Percentiles rank a stretch among this genome's conserved stretches.
phyloP scores from a whole-genome alignment of 2,888 invertebrate genomes.

The Cyclophora albipunctata region DNA sequence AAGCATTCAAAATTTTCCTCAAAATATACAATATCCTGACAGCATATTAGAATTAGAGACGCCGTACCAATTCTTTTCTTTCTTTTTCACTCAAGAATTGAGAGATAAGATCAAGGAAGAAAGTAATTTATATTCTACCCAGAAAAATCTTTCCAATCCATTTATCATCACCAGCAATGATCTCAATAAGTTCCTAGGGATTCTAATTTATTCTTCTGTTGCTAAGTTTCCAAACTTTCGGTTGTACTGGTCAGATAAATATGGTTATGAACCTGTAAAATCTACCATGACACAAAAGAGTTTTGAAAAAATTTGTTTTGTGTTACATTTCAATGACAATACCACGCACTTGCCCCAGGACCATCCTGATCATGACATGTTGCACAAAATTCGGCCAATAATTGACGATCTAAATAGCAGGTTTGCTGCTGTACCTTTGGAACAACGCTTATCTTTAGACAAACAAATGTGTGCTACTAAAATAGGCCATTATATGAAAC shows the following conservation, averaged over 20 bases:
- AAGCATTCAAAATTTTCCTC: too few relatives aligned
- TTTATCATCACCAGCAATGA: background rate
- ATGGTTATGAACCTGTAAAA: conserved; percentile 14
- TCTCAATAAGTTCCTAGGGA: conserved; percentile 10
- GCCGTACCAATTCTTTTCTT: background rate
- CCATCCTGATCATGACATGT: conserved; percentile 14
- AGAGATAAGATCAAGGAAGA: background rate
- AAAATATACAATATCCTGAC: too few relatives aligned
- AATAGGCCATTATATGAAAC: conserved; percentile 13
- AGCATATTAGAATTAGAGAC: background rate
- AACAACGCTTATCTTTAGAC: conserved; percentile 25
- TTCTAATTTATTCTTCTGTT: conserved; percentile 13
- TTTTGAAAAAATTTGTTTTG: conserved; percentile 22
- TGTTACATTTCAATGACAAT: conserved; percentile 27
- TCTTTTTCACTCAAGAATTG: background rate
- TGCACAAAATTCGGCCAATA: conserved; percentile 16
- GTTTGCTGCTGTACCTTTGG: conserved; percentile 27
- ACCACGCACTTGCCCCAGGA: conserved; percentile 14
- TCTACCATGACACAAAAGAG: conserved; percentile 19
- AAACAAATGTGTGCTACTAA: conserved; percentile 26
- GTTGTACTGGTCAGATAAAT: conserved; percentile 17
- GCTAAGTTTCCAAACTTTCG: conserved; percentile 13
- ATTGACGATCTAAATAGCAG: conserved; percentile 27
- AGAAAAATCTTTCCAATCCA: background rate
- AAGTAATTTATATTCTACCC: background rate